phyloP scores from a whole-genome alignment of 2,888 invertebrate genomes.

The Vesta saturnalis region DNA sequence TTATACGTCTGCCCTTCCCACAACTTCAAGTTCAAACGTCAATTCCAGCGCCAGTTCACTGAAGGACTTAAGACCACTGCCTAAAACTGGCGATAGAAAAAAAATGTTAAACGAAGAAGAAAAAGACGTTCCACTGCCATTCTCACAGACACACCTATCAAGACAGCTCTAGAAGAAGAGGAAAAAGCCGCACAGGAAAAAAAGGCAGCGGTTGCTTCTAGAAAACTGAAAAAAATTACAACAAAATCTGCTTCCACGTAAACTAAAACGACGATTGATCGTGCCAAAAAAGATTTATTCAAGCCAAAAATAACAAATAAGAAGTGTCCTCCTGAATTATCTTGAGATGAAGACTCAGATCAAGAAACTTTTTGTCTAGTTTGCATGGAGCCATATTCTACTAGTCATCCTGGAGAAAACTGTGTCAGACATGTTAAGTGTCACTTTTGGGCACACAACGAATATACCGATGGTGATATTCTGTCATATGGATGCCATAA shows the following conservation, averaged over 20 bases:
- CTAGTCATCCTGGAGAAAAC: not conserved
- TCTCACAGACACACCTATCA: slow-evolving; percentile 8
- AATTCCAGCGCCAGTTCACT: not conserved
- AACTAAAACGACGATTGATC: slow-evolving; percentile 10
- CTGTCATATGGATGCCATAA: not conserved
- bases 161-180: slow-evolving; percentile 7
- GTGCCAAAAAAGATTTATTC: slow-evolving; percentile 1
- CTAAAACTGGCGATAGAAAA: not conserved
- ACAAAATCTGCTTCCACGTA: not conserved
- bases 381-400: not conserved
- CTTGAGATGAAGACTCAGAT: not conserved
- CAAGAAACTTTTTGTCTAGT: slow-evolving; percentile 1
- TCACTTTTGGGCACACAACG: not conserved
- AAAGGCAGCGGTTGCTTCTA: slow-evolving; percentile 4
- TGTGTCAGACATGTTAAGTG: not conserved
- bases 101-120: not conserved
- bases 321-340: slow-evolving; percentile 1
- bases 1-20: not conserved
- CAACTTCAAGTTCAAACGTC: not conserved
- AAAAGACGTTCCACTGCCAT: slow-evolving; percentile 14
- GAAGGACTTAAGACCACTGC: not conserved
- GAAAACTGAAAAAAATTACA: not conserved
- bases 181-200: slow-evolving; percentile 1
- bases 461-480: not conserved
- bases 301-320: not conserved